Percentiles rank a stretch among this genome's conserved stretches.
phyloP scores from a whole-genome alignment of 2,888 invertebrate species.

The Drosophila anomalata region DNA sequence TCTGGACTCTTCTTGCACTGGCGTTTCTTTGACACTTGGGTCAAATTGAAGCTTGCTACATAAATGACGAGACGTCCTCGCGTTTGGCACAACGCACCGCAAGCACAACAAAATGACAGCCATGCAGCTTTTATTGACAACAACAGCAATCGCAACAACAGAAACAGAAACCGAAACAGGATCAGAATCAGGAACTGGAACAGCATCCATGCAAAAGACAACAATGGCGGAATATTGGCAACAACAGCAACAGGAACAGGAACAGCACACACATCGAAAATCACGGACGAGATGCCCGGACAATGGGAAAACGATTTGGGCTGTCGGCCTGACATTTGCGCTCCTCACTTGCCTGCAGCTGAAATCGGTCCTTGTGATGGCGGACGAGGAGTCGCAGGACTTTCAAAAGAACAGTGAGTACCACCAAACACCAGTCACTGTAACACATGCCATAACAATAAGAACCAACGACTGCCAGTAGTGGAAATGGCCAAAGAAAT shows the following conservation, averaged over 20 bases:
- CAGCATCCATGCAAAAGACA: constrained; percentile 37
- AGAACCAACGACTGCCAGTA: constrained; percentile 37
- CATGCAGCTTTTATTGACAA: constrained; percentile 66
- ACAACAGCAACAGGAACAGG: constrained; percentile 40
- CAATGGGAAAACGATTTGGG: constrained; percentile 59
- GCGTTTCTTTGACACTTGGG: constrained; percentile 53
- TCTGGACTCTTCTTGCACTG: constrained; percentile 26
- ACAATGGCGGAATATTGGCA: constrained; percentile 25
- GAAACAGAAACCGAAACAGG: constrained; percentile 45
- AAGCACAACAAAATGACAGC: constrained; percentile 68
- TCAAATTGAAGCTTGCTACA: constrained; percentile 57
- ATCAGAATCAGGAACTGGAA: constrained; percentile 32
- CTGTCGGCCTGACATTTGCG: constrained; percentile 50
- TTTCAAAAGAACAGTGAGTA: constrained; percentile 84
- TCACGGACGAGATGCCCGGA: constrained; percentile 59
- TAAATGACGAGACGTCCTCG: constrained; percentile 76
- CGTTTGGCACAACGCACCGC: constrained; percentile 58
- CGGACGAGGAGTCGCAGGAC: constrained; percentile 83
- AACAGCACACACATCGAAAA: constrained; percentile 65
- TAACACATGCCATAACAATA: constrained; percentile 24
- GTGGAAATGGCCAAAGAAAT: constrained; percentile 20
- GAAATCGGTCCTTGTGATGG: constrained; percentile 39
- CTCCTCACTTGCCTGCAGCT: constrained; percentile 53
- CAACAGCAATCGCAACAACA: constrained; percentile 36
- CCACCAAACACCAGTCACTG: constrained; percentile 10